Evolutionary conservation across 2,888 invertebrate genomes (phyloP), one percentile per base, ranked within the genome.

Genomic region (Chelonus formosanus): DNA sequence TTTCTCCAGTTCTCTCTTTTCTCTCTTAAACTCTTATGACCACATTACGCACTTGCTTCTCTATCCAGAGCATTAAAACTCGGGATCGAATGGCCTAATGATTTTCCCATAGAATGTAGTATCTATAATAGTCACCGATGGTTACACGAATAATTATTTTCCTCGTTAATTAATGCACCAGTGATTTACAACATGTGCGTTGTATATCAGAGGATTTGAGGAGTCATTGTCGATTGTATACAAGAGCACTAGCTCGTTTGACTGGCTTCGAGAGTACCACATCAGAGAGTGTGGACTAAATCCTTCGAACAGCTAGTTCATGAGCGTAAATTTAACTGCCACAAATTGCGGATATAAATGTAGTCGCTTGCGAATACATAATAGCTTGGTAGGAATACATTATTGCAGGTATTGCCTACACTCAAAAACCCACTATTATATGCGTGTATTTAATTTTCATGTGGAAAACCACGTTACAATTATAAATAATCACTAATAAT

Each of bases 291-390:
- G 44, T 7, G 10, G 43, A 67, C 60, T 71, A 69, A 70, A 71
- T 71, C 65, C 71, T 71, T 71, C 60, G 67, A 65, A 69, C 62
- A 61, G 64, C 59, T 4, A 67, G 70, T 73, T 71, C 71, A 73
- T 73, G 72, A 73, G 68, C 68, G 70, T 73, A 73, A 73, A 73
- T 73, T 73, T 66, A 69, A 66, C 67, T 64, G 60, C 67, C 71
- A 69, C 72, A 73, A 73, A 71, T 71, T 69, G 71, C 61, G 71
- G 63, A 73, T 69, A 71, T 71, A 71, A 71, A 71, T 71, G 71
- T 69, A 71, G 71, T 73, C 52, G 65, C 71, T 57, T 53, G 64
- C 56, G 67, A 73, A 73, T 73, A 67, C 70, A 70, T 71, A 70
- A 67, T 66, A 61, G 65, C 63, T 62, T 63, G 61, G 63, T 71